These are phyloP conservation scores for Adelphocoris suturalis DNA, from an alignment of 2,888 invertebrate genomes.

Conservation along the genomic window DNA sequence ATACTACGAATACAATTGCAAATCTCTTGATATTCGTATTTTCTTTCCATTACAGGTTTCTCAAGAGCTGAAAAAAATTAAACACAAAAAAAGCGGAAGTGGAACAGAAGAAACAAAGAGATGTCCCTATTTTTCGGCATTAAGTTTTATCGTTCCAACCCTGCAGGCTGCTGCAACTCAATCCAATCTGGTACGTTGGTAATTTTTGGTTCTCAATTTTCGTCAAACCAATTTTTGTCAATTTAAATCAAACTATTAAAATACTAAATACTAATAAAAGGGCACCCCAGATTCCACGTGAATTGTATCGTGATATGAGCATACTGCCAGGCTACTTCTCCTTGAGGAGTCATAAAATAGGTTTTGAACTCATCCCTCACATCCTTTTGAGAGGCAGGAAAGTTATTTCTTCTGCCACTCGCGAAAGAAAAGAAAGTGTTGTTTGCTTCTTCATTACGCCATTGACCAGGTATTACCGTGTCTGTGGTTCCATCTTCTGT, in stretches of 20 bases:
- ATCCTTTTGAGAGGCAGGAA: constrained; percentile 29
- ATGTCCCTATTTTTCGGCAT: constrained; percentile 23
- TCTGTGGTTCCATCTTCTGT: constrained; percentile 1
- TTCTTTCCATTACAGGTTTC: constrained; percentile 1
- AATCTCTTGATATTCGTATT: background rate
- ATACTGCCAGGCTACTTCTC: constrained; percentile 31
- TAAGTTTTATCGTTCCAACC: constrained; percentile 26
- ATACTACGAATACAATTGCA: background rate
- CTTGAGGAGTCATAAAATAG: constrained; percentile 32
- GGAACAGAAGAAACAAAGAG: background rate
- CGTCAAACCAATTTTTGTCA: background rate
- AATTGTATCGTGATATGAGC: constrained; percentile 11
- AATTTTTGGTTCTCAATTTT: background rate
- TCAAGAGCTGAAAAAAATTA: constrained; percentile 21
- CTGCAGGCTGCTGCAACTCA: background rate
- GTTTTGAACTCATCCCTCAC: constrained; percentile 35
- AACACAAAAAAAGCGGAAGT: constrained; percentile 5
- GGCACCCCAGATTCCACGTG: background rate
- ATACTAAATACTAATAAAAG: constrained; percentile 9
- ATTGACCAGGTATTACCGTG: background rate
- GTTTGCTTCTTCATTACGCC: constrained; percentile 24
- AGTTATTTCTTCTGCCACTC: constrained; percentile 18
- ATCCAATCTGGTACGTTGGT: constrained; percentile 6
- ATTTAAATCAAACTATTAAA: background rate
- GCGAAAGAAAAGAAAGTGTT: constrained; percentile 16